Conservation (phyloP, 2,797 vertebrate genomes). For the Leptodactylus fallax region DNA sequence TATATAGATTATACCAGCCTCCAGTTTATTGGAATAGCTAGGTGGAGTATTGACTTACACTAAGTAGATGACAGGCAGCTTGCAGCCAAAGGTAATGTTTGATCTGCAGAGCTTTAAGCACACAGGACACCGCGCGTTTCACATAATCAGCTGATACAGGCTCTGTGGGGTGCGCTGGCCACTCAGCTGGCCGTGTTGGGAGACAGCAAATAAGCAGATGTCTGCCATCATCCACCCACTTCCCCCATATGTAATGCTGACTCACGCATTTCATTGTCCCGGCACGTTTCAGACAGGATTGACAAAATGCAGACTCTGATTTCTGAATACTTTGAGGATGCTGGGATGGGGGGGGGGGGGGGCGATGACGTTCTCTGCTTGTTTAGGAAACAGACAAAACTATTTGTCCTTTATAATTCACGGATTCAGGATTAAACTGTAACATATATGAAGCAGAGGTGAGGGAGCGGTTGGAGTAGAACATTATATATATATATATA, state of each 20-base stretch:
- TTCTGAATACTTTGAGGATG: neutral
- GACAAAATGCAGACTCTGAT: slow-evolving; percentile 19
- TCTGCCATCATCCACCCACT: slow-evolving; percentile 4
- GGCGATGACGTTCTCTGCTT: neutral
- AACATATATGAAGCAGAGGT: too few relatives aligned
- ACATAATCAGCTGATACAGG: neutral
- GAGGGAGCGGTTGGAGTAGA: too few relatives aligned
- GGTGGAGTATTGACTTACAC: neutral
- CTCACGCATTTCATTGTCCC: slow-evolving; percentile 38
- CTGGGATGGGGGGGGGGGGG: neutral
- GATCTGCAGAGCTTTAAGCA: neutral
- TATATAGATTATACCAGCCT: neutral
- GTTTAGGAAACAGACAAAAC: neutral
- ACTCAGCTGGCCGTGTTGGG: neutral
- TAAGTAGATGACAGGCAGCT: neutral
- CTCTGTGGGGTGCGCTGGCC: neutral
- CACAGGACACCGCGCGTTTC: neutral
- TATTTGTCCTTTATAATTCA: neutral
- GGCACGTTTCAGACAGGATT: slow-evolving; percentile 15
- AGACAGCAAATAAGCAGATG: neutral
- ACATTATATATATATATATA: too few relatives aligned
- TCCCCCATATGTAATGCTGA: slow-evolving; percentile 37
- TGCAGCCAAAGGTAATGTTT: slow-evolving; percentile 29
- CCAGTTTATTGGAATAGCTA: neutral
- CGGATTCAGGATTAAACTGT: neutral